Percentiles rank a stretch among this genome's conserved stretches.
phyloP scores from a whole-genome alignment of 2,888 invertebrate genomes.

The Sclerodermus sp. region DNA sequence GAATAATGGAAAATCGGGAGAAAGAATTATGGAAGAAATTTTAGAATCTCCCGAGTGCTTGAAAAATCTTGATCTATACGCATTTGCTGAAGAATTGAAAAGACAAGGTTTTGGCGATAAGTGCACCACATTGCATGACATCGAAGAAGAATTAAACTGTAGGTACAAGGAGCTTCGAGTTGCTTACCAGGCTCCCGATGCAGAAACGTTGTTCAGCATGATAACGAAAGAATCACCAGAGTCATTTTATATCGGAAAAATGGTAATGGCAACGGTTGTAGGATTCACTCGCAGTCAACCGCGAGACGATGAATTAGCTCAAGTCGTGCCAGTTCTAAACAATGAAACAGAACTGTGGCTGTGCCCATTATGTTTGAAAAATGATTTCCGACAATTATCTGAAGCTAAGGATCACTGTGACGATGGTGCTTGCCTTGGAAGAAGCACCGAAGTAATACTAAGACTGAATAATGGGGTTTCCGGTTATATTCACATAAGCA shows the following conservation, averaged over 20 bases:
- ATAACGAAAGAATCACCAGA: slow-evolving; percentile 95
- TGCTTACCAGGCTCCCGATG: slow-evolving; percentile 74
- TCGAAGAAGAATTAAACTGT: slow-evolving; percentile 91
- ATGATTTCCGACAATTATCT: slow-evolving; percentile 92
- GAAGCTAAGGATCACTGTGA: slow-evolving; percentile 99
- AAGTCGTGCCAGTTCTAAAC: slow-evolving; percentile 93
- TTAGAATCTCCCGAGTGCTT: slow-evolving; percentile 91
- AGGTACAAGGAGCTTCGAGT: slow-evolving; percentile 89
- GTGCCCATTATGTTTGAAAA: slow-evolving; percentile 95
- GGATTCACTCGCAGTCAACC: slow-evolving; percentile 88
- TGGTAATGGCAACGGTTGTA: slow-evolving; percentile 80
- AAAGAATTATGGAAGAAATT: slow-evolving; percentile 96
- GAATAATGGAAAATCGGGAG: slow-evolving; percentile 94
- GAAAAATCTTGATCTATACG: slow-evolving; percentile 95
- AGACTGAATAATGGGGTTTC: slow-evolving; percentile 89
- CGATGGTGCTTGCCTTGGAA: slow-evolving; percentile 92
- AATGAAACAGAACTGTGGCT: slow-evolving; percentile 96
- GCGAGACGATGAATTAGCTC: slow-evolving; percentile 89
- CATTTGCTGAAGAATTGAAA: slow-evolving; percentile 96
- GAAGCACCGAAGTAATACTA: slow-evolving; percentile 88
- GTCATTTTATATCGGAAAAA: slow-evolving; percentile 85
- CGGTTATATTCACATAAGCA: slow-evolving; percentile 92
- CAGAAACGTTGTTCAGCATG: slow-evolving; percentile 91
- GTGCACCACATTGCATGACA: slow-evolving; percentile 94
- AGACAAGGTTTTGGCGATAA: slow-evolving; percentile 86